These are phyloP conservation scores for Syngnathus acus DNA, from an alignment of 2,797 vertebrate species.

Conservation along the genomic window DNA sequence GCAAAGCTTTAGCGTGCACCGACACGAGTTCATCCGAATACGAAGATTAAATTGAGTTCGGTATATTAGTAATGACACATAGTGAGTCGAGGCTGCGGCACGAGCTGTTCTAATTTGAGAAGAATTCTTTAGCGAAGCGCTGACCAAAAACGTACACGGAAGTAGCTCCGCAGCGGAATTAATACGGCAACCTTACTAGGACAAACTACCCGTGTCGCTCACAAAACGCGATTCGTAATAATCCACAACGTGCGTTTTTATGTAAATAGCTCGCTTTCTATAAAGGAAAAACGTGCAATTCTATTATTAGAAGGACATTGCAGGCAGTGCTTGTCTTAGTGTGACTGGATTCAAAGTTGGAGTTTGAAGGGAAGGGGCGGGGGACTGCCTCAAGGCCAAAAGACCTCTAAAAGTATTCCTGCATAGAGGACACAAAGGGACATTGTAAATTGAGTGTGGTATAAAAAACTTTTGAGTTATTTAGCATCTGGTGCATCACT, in stretches of 20 bases:
- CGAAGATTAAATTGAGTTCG: background rate
- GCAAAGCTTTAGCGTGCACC: background rate
- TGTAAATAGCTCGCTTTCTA: no score
- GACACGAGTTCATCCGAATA: background rate
- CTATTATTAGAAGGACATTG: background rate
- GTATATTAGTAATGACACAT: no score
- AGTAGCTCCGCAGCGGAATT: background rate
- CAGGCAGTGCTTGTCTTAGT: background rate
- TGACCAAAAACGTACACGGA: background rate
- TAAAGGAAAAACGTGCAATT: no score
- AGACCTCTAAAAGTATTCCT: conserved; percentile 44
- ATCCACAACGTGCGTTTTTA: no score
- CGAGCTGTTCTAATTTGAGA: background rate
- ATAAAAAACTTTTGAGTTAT: conserved; percentile 57
- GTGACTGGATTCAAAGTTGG: background rate
- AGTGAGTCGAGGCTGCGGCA: background rate
- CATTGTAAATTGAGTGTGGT: conserved; percentile 36
- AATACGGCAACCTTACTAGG: background rate
- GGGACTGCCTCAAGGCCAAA: conserved; percentile 34
- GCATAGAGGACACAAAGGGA: conserved; percentile 31
- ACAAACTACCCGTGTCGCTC: background rate
- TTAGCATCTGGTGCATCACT: conserved; percentile 49
- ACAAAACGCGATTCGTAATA: background rate
- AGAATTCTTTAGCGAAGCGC: background rate
- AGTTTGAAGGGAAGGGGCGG: no score